These are phyloP conservation scores for Ceratosolen fusciceps DNA, from an alignment of 1,140 invertebrate species.

Conservation along the genomic window DNA sequence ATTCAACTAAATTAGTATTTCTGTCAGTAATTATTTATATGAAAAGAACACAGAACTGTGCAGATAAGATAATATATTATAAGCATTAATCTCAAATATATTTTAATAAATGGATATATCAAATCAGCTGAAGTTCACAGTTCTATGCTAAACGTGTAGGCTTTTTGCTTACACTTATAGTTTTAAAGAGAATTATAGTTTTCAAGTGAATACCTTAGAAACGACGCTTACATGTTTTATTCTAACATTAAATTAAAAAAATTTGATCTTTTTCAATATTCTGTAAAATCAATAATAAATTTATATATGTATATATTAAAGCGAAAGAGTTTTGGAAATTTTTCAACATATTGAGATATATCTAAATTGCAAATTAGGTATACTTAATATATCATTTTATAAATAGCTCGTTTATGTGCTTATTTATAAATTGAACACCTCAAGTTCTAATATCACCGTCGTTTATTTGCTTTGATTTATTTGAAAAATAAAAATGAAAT, in stretches of 20 bases:
- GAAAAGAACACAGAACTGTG: no score
- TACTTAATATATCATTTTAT: no score
- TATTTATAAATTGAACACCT: no score
- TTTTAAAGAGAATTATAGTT: conserved; percentile 46
- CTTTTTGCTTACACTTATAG: no score
- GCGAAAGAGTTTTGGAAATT: background rate
- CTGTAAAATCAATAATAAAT: conserved; percentile 6
- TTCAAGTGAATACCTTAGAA: conserved; percentile 32
- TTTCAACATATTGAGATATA: background rate
- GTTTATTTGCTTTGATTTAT: no score
- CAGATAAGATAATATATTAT: conserved; percentile 32
- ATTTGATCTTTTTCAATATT: background rate
- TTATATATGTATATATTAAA: background rate
- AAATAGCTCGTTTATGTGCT: no score
- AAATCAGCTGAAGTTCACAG: conserved; percentile 31
- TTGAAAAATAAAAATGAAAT: no score
- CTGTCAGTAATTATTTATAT: no score
- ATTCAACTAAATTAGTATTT: no score
- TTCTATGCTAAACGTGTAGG: conserved; percentile 19
- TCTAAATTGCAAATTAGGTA: background rate
- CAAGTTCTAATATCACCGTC: no score
- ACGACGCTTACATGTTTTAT: conserved; percentile 18
- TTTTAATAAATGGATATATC: conserved; percentile 22
- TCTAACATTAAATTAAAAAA: background rate
- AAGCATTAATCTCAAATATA: background rate